Evolutionary conservation across 2,113 vertebrate species (phyloP).

Genomic region (Lutjanus erythropterus): DNA sequence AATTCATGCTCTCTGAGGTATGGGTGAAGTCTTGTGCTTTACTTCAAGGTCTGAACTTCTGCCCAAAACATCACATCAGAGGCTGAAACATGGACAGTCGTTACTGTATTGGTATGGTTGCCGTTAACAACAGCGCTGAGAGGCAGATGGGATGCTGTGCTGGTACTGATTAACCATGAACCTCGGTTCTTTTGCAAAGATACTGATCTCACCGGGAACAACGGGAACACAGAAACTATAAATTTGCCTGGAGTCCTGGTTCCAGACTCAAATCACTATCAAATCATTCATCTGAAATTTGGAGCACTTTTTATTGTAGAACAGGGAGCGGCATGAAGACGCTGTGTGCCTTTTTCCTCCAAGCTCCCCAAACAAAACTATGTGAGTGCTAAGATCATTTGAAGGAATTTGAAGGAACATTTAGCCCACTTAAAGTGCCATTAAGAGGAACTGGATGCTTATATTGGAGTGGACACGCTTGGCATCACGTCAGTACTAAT

Average conservation of each 20-base stretch:
- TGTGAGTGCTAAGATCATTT: background rate
- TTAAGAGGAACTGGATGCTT: constrained; percentile 3
- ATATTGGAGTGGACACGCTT: background rate
- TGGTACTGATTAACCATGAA: constrained; percentile 29
- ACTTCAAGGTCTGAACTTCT: constrained; percentile 4
- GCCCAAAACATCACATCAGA: background rate
- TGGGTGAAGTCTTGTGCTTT: background rate
- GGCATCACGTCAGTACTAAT: background rate
- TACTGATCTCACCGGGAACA: constrained; percentile 4
- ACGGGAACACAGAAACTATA: background rate
- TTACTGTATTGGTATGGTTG: constrained; percentile 17
- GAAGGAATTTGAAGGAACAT: constrained; percentile 8
- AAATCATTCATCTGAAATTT: background rate
- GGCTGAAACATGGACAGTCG: too few species aligned
- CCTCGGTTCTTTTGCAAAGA: background rate
- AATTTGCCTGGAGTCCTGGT: background rate
- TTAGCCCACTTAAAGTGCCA: constrained; percentile 22
- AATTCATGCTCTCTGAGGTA: background rate
- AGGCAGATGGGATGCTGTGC: constrained; percentile 16
- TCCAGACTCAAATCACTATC: background rate
- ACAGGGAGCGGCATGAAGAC: background rate
- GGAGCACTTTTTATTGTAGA: background rate
- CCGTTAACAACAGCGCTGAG: background rate
- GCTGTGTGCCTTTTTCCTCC: background rate
- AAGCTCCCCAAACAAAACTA: background rate